phyloP scores from a whole-genome alignment of 2,888 invertebrate species.

The Polyploca ridens region DNA sequence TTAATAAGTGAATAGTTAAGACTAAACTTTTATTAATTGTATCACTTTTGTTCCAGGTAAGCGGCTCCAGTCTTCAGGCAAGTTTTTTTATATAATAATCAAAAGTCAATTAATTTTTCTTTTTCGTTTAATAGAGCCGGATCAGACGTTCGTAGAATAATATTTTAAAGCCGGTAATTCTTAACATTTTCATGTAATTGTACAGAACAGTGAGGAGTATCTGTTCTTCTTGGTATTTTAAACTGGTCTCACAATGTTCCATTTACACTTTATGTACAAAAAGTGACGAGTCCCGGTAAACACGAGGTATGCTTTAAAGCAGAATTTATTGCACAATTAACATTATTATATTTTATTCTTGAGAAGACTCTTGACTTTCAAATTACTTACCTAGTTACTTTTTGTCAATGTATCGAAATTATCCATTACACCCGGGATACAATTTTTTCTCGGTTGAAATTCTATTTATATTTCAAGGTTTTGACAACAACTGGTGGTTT shows the following conservation, averaged over 20 bases:
- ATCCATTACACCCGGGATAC: too few relatives aligned
- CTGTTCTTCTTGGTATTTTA: conserved; percentile 35
- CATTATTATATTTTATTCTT: background rate
- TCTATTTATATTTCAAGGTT: too few relatives aligned
- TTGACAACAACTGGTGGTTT: too few relatives aligned
- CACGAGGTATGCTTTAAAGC: background rate
- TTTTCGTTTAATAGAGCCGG: background rate
- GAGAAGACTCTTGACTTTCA: background rate
- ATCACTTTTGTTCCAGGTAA: conserved; percentile 55
- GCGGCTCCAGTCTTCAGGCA: conserved; percentile 33
- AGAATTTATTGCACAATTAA: conserved; percentile 9
- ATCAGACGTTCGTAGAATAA: conserved; percentile 34
- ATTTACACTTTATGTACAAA: conserved; percentile 12
- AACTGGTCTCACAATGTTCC: conserved; percentile 26
- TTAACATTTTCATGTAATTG: conserved; percentile 36
- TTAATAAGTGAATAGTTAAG: background rate
- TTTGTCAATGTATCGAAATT: background rate
- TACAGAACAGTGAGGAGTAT: conserved; percentile 28
- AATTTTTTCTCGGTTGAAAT: too few relatives aligned
- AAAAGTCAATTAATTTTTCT: background rate
- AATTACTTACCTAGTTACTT: background rate
- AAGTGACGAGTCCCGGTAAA: conserved; percentile 9
- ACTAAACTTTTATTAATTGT: conserved; percentile 14
- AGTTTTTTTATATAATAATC: conserved; percentile 19
- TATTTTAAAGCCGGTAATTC: conserved; percentile 28